phyloP scores from a whole-genome alignment of 2,888 invertebrate genomes.

The Netelia inedita region DNA sequence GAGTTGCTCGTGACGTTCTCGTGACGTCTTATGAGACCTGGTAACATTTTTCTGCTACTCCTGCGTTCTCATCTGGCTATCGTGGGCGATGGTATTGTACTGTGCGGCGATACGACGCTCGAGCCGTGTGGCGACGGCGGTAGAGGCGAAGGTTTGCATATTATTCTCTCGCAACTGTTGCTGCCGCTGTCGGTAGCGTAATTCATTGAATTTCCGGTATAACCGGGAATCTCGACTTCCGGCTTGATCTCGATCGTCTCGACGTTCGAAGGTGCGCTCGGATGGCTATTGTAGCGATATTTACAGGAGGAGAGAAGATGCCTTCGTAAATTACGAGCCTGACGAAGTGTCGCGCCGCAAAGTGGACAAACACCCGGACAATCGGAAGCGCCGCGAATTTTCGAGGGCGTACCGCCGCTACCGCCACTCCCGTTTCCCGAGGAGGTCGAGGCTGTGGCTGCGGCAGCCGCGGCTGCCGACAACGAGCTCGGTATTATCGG shows the following conservation, averaged over 20 bases:
- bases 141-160: constrained; percentile 82
- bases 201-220: constrained; percentile 70
- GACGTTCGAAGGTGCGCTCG: constrained; percentile 71
- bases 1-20: constrained; percentile 11
- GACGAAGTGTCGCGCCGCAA: constrained; percentile 87
- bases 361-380: constrained; percentile 88
- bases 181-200: constrained; percentile 79
- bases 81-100: constrained; percentile 80
- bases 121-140: constrained; percentile 78
- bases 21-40: constrained; percentile 51
- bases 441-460: constrained; percentile 66
- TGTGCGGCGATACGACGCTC: constrained; percentile 79
- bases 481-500: constrained; percentile 61
- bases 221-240: constrained; percentile 79
- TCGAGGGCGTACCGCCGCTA: constrained; percentile 79
- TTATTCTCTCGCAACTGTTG: constrained; percentile 81
- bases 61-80: constrained; percentile 81
- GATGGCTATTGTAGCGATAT: constrained; percentile 81
- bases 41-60: constrained; percentile 50
- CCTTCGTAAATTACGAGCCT: constrained; percentile 87
- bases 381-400: constrained; percentile 87
- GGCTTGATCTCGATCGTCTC: constrained; percentile 83
- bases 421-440: constrained; percentile 22
- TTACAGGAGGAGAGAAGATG: constrained; percentile 86
- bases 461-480: constrained; percentile 54